Percentiles rank a stretch among this genome's conserved stretches.
phyloP scores from a whole-genome alignment of 2,113 vertebrate genomes.

The Eulemur rufifrons region DNA sequence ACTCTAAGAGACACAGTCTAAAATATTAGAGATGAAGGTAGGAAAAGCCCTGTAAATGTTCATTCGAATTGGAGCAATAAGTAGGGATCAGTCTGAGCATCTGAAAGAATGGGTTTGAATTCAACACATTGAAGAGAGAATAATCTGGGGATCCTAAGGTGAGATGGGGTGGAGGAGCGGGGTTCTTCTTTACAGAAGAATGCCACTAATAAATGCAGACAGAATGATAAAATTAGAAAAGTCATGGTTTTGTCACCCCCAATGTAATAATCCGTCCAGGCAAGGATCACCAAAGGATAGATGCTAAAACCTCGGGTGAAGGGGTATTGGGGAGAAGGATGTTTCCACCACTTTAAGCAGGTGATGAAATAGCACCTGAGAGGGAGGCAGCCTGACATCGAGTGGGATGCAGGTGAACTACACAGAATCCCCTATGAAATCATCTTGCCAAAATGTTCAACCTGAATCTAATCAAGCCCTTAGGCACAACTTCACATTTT shows the following conservation, averaged over 20 bases:
- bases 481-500: background rate
- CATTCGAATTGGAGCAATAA: background rate
- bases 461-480: background rate
- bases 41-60: background rate
- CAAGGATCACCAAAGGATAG: background rate
- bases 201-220: background rate
- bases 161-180: too few species aligned
- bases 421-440: background rate
- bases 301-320: background rate
- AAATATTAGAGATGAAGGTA: background rate
- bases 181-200: background rate
- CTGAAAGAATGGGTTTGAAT: background rate
- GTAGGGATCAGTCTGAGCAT: background rate
- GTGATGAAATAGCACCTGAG: background rate
- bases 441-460: background rate
- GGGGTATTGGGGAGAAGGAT: background rate
- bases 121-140: background rate
- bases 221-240: background rate
- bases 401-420: background rate
- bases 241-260: background rate
- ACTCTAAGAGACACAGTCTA: background rate
- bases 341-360: background rate
- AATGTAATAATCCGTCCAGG: too few species aligned
- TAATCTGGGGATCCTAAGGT: background rate
- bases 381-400: background rate